A percentile compares a stretch with the other conserved stretches of the same genome.
These are phyloP conservation scores for Neoitamus cyanurus DNA, from an alignment of 2,888 invertebrate genomes.

Conservation along the genomic window DNA sequence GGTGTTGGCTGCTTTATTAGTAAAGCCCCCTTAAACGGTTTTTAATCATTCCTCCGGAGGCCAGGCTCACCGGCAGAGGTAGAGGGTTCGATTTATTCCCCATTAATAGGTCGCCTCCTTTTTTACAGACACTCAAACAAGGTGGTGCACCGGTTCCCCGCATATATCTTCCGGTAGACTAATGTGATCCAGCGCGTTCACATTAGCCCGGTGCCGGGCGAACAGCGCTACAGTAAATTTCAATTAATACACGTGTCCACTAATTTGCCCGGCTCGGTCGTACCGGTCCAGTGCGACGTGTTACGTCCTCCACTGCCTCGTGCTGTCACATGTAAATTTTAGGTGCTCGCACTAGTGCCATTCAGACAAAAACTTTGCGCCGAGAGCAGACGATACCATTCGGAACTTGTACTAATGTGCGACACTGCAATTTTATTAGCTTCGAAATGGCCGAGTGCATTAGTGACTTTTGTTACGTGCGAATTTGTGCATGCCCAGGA, in stretches of 20 bases:
- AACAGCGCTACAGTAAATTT: slow-evolving; percentile 32
- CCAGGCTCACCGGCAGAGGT: not conserved
- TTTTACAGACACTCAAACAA: not conserved
- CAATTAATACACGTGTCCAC: slow-evolving; percentile 45
- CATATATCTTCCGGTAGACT: not conserved
- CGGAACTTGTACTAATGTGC: slow-evolving; percentile 44
- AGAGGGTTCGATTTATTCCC: slow-evolving; percentile 10
- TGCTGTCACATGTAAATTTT: slow-evolving; percentile 28
- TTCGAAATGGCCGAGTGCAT: slow-evolving; percentile 35
- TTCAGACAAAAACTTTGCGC: slow-evolving; percentile 21
- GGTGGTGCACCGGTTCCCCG: not conserved
- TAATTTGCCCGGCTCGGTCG: slow-evolving; percentile 9
- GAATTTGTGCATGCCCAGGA: slow-evolving; percentile 19
- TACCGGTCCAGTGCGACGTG: not conserved
- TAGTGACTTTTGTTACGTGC: slow-evolving; percentile 46
- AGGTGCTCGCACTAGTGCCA: slow-evolving; percentile 11
- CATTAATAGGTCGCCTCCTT: slow-evolving; percentile 10
- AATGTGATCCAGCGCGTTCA: slow-evolving; percentile 9
- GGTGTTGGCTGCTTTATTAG: slow-evolving; percentile 50
- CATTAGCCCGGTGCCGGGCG: not conserved
- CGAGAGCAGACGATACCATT: slow-evolving; percentile 14
- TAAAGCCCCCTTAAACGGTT: slow-evolving; percentile 26
- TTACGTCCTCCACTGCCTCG: not conserved
- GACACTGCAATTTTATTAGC: slow-evolving; percentile 51
- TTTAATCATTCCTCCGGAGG: slow-evolving; percentile 40